Evolutionary conservation across 2,888 invertebrate genomes (phyloP).

Genomic region (Diogma glabrata): DNA sequence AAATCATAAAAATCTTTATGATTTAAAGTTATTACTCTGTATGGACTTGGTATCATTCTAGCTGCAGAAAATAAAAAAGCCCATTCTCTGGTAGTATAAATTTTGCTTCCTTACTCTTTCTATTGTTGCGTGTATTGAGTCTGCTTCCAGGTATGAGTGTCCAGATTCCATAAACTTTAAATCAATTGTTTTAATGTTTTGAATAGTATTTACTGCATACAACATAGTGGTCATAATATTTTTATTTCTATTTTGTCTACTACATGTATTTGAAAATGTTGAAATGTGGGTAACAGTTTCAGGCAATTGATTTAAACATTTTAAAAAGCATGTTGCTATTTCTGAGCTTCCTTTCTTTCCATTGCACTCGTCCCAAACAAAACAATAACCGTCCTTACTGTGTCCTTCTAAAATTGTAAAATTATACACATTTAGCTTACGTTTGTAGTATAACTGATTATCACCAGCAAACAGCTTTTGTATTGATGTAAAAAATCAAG

Average conservation of each 20-base stretch:
- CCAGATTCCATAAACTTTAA: background rate
- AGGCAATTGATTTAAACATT: background rate
- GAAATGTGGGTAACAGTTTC: background rate
- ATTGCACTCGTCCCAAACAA: background rate
- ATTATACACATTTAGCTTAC: background rate
- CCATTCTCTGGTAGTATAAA: background rate
- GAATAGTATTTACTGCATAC: background rate
- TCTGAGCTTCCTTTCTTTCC: background rate
- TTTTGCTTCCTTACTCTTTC: background rate
- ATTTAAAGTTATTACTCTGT: background rate
- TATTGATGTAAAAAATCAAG: too few relatives aligned
- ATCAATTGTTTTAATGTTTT: background rate
- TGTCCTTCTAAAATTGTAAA: background rate
- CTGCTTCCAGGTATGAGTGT: background rate
- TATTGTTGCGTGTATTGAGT: background rate
- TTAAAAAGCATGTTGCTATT: background rate
- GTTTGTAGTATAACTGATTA: background rate
- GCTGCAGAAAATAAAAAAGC: background rate
- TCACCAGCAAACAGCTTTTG: too few relatives aligned
- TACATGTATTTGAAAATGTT: background rate
- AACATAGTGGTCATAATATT: background rate
- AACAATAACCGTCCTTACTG: background rate
- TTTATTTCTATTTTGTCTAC: background rate
- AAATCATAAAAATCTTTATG: background rate
- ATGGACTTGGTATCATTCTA: background rate